These are phyloP conservation scores for Lipophrys pholis DNA, from an alignment of 2,113 vertebrate species.

Conservation along the genomic window DNA sequence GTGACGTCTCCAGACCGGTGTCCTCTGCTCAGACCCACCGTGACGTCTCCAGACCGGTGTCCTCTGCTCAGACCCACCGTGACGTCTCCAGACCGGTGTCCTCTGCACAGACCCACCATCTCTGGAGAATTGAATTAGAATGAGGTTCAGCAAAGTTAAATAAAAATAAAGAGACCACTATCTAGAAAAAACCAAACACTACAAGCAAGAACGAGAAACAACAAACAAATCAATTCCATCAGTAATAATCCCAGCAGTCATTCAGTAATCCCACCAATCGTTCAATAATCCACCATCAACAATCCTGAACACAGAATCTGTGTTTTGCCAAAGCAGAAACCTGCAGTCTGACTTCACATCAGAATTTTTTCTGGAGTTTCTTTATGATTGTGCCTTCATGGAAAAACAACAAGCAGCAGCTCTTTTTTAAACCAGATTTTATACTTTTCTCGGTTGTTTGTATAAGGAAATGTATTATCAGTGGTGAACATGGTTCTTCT, in stretches of 20 bases:
- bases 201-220: constrained; percentile 21
- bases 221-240: constrained; percentile 62
- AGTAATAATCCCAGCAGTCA: constrained; percentile 24
- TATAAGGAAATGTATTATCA: constrained; percentile 75
- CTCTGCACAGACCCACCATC: too few relatives aligned
- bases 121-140: too few relatives aligned
- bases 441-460: constrained; percentile 51
- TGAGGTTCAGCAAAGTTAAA: constrained; percentile 14
- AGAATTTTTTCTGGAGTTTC: constrained; percentile 29
- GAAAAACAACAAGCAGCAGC: constrained; percentile 59
- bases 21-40: constrained; percentile 17
- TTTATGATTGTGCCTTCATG: constrained; percentile 70
- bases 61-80: too few relatives aligned
- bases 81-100: too few relatives aligned
- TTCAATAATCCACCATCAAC: too few relatives aligned
- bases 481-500: constrained; percentile 66
- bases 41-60: too few relatives aligned
- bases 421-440: constrained; percentile 41
- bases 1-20: constrained; percentile 13
- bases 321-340: constrained; percentile 75
- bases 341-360: constrained; percentile 64
- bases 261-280: constrained; percentile 36
- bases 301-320: too few relatives aligned
- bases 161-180: constrained; percentile 33
- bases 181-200: constrained; percentile 19